Evolutionary conservation across 2,113 vertebrate species (phyloP).

Genomic region (Erythrocercus mccallii): DNA sequence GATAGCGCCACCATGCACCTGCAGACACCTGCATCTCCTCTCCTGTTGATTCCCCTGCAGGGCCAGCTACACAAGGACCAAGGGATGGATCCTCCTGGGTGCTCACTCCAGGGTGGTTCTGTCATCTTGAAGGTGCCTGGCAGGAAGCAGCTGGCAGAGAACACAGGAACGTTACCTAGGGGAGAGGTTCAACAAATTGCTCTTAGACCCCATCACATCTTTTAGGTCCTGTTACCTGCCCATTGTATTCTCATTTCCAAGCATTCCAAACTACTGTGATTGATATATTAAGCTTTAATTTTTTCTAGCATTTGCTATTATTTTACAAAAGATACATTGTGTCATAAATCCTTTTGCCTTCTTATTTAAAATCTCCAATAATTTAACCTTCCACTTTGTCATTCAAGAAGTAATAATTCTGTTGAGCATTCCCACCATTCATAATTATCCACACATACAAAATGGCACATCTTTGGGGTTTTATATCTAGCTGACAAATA

Average conservation of each 20-base stretch:
- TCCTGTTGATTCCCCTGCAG: rapidly evolving
- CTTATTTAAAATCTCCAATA: neutral
- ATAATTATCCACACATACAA: neutral
- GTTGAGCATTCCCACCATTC: neutral
- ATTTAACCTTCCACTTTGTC: neutral
- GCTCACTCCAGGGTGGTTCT: neutral
- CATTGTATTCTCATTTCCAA: neutral
- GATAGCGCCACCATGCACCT: rapidly evolving
- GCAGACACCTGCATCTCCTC: neutral
- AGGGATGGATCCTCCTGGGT: neutral
- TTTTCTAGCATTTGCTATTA: neutral
- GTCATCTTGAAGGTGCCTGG: neutral
- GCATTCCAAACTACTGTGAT: neutral
- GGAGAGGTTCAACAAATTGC: neutral
- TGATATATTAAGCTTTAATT: neutral
- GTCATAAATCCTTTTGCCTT: neutral
- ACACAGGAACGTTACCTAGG: neutral
- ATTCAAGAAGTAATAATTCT: neutral
- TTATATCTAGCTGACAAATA: neutral
- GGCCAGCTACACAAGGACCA: neutral
- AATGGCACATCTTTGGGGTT: neutral
- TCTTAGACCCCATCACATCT: neutral
- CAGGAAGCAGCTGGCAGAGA: neutral
- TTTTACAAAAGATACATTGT: neutral
- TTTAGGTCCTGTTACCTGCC: neutral